Evolutionary conservation across 2,113 vertebrate genomes (phyloP).

Genomic region (Elachura formosa): DNA sequence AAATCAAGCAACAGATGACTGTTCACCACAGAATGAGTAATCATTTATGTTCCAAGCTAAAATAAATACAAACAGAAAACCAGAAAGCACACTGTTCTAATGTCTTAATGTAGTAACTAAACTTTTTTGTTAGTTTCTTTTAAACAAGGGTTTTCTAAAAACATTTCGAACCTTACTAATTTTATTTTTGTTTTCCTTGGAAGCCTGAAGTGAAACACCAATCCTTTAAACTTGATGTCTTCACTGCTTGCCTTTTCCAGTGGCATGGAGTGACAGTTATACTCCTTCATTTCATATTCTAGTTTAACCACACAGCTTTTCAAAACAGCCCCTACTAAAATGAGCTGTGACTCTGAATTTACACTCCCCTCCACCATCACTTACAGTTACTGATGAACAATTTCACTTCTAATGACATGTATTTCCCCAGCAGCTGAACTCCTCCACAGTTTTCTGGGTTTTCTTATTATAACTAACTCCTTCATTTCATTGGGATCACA

Average conservation of each 20-base stretch:
- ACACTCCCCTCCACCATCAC: not conserved
- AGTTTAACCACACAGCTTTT: constrained; percentile 10
- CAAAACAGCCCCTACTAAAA: not conserved
- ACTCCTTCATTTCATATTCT: not conserved
- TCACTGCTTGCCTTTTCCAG: not conserved
- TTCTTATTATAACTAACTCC: not conserved
- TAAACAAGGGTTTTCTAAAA: constrained; percentile 1
- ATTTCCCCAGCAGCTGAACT: not conserved
- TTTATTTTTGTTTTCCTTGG: constrained; percentile 34
- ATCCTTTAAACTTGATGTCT: not conserved
- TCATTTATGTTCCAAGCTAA: not conserved
- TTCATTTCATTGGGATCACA: constrained; percentile 4
- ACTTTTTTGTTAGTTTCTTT: not conserved
- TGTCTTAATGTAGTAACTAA: not conserved
- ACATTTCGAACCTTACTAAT: not conserved
- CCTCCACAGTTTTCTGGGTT: not conserved
- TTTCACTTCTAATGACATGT: not conserved
- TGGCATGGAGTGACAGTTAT: not conserved
- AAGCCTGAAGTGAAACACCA: not conserved
- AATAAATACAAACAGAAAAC: not conserved
- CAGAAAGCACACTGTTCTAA: constrained; percentile 1
- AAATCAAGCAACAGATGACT: constrained; percentile 27
- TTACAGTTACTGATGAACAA: not conserved
- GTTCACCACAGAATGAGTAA: not conserved
- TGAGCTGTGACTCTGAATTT: not conserved